Base-by-base conservation (phyloP, 2,888 invertebrate species). In the Deilephila elpenor region DNA sequence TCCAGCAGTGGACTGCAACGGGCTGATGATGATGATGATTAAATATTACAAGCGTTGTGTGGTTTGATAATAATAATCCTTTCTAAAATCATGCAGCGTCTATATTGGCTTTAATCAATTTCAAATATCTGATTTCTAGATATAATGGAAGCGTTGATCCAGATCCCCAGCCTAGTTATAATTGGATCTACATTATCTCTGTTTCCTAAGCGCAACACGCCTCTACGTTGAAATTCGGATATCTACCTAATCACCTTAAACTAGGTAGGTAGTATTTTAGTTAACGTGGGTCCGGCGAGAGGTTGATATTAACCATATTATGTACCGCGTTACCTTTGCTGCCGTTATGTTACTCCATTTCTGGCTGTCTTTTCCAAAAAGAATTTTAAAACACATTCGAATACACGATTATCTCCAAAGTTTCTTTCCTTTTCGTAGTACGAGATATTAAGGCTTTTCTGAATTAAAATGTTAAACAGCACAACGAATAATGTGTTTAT, bases 201-300 rank as follows among this genome's bases (percentile, higher is more conserved):
- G n/a, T 19, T n/a, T 56, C n/a, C n/a, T 17, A n/a, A 56, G n/a
- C 56, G n/a, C 56, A 56, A 56, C 56, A 56, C 56, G n/a, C 17
- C 17, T n/a, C 56, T 56, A n/a, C 56, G n/a, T 56, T 56, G 56
- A 56, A 56, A 56, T 56, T 56, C 56, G n/a, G 56, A 56, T 56
- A 56, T n/a, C 19, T 56, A 19, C 56, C 19, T 56, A 56, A 56
- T 56, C n/a, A 56, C 56, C 19, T 56, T n/a, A 56, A 56, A 5
- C 19, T 6, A 56, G n/a, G 5, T n/a, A 3, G n/a, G 56, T 56
- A 56, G n/a, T 5, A 56, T 56, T 56, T 56, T 56, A n/a, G 56
- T n/a, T 56, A 56, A 5, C n/a, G n/a, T 5, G n/a, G 6, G n/a
- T 56, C 56, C 19, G 44, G 44, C 14, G 44, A 44, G 5, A 1